Base-by-base conservation (phyloP, 2,888 invertebrate genomes). In the Caenorhabditis sp. region DNA sequence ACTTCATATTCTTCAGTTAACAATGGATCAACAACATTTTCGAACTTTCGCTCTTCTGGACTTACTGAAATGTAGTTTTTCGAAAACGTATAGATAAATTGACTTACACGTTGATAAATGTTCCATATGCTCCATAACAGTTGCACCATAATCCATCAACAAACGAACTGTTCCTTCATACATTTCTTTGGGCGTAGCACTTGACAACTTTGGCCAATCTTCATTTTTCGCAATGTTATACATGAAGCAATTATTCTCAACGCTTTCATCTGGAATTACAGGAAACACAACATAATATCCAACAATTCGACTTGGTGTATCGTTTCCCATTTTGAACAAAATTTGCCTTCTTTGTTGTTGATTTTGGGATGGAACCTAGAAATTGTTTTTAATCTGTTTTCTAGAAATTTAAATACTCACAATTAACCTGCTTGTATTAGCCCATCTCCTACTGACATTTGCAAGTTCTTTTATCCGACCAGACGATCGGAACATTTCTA, bases 101-200 rank as follows among this genome's bases (percentile, higher is more conserved):
- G n/a, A 51, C 66, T 54, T 58, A 76, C 83, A 75, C 27, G 78
- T 77, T 37, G 84, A 76, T 17, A 86, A 58, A 62, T 83, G 77
- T 60, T 86, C 84, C 61, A 81, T 67, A 50, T 85, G 86, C 61
- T 86, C 85, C 75, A 81, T 73, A 8, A 81, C 75, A 31, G 84
- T 87, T 14, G 86, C 86, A 31, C 86, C 85, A 69, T 84, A 84
- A 62, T 86, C 86, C 83, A 86, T 85, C 23, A 87, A 61, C 76
- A 82, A 71, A 61, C 83, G 66, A 8, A 87, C 81, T 0, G 86
- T 84, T 14, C 86, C 86, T 72, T 86, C 86, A 66, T 85, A 86
- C 81, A 84, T 82, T 76, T 86, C 86, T 66, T 77, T 81, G 63
- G 86, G 83, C 26, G 83, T 72, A 0, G 86, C 82, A 23, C 80